Evolutionary conservation across 2,888 invertebrate genomes (phyloP), one percentile per base, ranked within the genome.

Genomic region (Caenorhabditis japonica): DNA sequence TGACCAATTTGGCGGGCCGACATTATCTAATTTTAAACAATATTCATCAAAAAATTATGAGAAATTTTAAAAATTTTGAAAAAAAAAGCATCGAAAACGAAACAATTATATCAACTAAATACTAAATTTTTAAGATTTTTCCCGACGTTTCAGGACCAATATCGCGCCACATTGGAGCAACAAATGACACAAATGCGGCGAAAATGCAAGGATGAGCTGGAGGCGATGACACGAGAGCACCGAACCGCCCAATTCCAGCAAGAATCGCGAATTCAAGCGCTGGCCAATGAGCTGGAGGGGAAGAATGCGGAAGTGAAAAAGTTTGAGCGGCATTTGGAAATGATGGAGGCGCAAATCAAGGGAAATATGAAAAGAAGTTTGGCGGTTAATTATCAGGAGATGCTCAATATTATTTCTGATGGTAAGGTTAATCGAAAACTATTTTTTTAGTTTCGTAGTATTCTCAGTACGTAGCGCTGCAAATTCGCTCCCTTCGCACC

Each of bases 301-400:
- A 36, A 46, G 36, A 17, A 4, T 3, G 30, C 8, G 4, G 25
- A 53, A 15, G 39, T 51, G 51, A 34, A 17, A 1, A 46, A 51
- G 33, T 53, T 15, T 19, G 23, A 38, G 23, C 10, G 19, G 43
- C 33, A 53, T 36, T 46, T 51, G 8, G 62, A 19, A 2, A 53
- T 62, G 56, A 56, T 56, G 21, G 43, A 44, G 13, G 30, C 43
- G 33, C 43, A 56, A 30, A 58, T 73, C 38, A 60, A 66, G 43
- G 72, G 66, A 4, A 46, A 66, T 17, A 21, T 73, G 60, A 64
- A 61, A 39, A 44, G 72, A 23, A 60, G 44, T 38, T 38, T 73
- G 12, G 55, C 66, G 12, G 33, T 39, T 21, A 66, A 66, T 25
- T 73, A 66, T 27, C 36, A 53, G 17, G 56, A 73, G 27, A 66